Evolutionary conservation across 2,797 vertebrate species (phyloP).

Genomic region (Gymnodraco acuticeps): DNA sequence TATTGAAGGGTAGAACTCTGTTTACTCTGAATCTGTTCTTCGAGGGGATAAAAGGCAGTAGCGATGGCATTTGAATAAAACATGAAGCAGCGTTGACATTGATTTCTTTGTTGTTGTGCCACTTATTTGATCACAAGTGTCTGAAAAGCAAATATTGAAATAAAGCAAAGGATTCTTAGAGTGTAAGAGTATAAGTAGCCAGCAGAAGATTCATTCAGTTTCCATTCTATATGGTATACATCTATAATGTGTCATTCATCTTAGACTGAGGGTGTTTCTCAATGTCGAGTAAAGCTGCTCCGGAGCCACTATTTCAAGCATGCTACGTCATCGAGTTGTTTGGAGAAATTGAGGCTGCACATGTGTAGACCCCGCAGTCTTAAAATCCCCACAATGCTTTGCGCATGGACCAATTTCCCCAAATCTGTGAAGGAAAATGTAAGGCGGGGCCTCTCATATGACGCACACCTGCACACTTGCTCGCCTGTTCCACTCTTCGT

Average conservation of each 20-base stretch:
- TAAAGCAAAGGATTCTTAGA: not conserved
- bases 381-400: too few relatives aligned
- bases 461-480: too few relatives aligned
- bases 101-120: slow-evolving; percentile 1
- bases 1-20: not conserved
- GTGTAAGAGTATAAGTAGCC: not conserved
- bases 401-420: too few relatives aligned
- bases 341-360: too few relatives aligned
- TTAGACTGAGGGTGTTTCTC: not conserved
- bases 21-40: not conserved
- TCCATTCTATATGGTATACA: not conserved
- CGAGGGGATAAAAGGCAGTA: slow-evolving; percentile 13
- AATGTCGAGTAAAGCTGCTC: too few relatives aligned
- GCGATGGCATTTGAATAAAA: slow-evolving; percentile 29
- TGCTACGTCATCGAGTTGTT: too few relatives aligned
- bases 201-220: slow-evolving; percentile 4
- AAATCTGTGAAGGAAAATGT: too few relatives aligned
- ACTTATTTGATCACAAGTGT: slow-evolving; percentile 10
- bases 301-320: too few relatives aligned
- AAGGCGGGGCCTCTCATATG: too few relatives aligned
- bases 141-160: slow-evolving; percentile 20
- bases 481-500: too few relatives aligned
- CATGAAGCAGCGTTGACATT: slow-evolving; percentile 12
- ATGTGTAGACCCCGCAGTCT: too few relatives aligned
- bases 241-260: slow-evolving; percentile 13